phyloP scores from a whole-genome alignment of 2,113 vertebrate genomes.

The Bubalus kerabau region DNA sequence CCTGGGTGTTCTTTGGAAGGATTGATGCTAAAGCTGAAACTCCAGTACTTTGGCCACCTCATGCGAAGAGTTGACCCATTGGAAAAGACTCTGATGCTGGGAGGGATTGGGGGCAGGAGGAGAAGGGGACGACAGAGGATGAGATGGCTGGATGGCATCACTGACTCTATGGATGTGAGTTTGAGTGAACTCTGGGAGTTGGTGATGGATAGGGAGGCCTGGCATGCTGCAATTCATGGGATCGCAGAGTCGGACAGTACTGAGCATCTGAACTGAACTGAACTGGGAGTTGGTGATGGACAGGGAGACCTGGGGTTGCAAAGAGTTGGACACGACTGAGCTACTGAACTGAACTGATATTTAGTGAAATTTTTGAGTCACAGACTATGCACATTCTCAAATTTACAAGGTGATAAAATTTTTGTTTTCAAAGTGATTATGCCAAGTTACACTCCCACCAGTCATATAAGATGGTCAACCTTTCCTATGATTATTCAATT shows the following conservation, averaged over 20 bases:
- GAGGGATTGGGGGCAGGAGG: rapidly evolving
- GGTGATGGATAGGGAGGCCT: background rate
- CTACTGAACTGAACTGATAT: background rate
- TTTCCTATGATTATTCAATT: background rate
- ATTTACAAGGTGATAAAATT: background rate
- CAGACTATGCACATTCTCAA: background rate
- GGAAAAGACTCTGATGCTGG: background rate
- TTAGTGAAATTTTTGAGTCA: background rate
- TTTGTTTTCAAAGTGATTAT: background rate
- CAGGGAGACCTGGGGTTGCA: no score
- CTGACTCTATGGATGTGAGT: rapidly evolving
- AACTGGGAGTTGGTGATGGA: no score
- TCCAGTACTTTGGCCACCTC: background rate
- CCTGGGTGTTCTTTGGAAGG: background rate
- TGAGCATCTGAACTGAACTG: background rate
- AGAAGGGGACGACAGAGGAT: background rate
- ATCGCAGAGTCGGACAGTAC: rapidly evolving
- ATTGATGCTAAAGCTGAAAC: background rate
- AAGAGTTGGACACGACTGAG: no score
- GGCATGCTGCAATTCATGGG: rapidly evolving
- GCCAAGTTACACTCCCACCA: background rate
- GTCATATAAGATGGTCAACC: background rate
- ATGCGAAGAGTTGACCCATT: rapidly evolving
- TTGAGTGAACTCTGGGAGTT: rapidly evolving
- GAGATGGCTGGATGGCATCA: background rate